Percentiles rank a stretch among this genome's conserved stretches.
These are phyloP conservation scores for Anticlea derivata DNA, from an alignment of 2,888 invertebrate species.

Conservation along the genomic window DNA sequence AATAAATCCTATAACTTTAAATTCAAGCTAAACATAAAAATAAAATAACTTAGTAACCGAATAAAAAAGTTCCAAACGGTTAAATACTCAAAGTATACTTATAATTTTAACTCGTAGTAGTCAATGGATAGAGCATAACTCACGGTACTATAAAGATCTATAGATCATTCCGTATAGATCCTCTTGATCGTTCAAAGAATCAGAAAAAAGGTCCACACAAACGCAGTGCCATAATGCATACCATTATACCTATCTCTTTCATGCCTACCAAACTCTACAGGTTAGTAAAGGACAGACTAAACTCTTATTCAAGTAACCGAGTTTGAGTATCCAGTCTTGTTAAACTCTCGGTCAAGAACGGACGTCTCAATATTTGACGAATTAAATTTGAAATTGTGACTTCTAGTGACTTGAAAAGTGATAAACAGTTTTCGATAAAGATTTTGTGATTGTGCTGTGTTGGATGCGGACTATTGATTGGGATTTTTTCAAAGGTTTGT, in stretches of 20 bases:
- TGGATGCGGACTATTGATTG: slow-evolving; percentile 17
- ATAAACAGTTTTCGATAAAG: slow-evolving; percentile 3
- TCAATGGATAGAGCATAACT: slow-evolving; percentile 64
- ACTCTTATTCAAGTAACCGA: slow-evolving; percentile 59
- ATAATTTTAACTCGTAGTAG: slow-evolving; percentile 44
- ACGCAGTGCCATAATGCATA: slow-evolving; percentile 73
- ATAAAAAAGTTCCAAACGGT: slow-evolving; percentile 25
- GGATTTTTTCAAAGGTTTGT: slow-evolving; percentile 28
- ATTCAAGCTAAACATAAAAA: slow-evolving; percentile 23
- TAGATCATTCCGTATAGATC: slow-evolving; percentile 68
- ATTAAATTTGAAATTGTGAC: slow-evolving; percentile 25
- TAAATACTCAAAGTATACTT: slow-evolving; percentile 35
- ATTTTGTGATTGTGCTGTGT: slow-evolving; percentile 18
- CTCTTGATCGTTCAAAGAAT: slow-evolving; percentile 73
- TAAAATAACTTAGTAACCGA: slow-evolving; percentile 18
- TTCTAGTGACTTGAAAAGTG: slow-evolving; percentile 9
- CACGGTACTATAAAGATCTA: slow-evolving; percentile 72
- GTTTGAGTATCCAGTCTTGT: slow-evolving; percentile 53
- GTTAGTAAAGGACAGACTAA: slow-evolving; percentile 47
- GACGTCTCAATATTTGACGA: slow-evolving; percentile 23
- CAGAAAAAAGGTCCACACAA: slow-evolving; percentile 69
- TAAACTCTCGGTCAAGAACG: slow-evolving; percentile 27
- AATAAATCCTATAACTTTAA: slow-evolving; percentile 13
- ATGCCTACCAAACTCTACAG: slow-evolving; percentile 10
- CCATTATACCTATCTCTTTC: slow-evolving; percentile 65